Percentiles rank a stretch among this genome's conserved stretches.
phyloP scores from a whole-genome alignment of 2,113 vertebrate species.

The Mola mola region DNA sequence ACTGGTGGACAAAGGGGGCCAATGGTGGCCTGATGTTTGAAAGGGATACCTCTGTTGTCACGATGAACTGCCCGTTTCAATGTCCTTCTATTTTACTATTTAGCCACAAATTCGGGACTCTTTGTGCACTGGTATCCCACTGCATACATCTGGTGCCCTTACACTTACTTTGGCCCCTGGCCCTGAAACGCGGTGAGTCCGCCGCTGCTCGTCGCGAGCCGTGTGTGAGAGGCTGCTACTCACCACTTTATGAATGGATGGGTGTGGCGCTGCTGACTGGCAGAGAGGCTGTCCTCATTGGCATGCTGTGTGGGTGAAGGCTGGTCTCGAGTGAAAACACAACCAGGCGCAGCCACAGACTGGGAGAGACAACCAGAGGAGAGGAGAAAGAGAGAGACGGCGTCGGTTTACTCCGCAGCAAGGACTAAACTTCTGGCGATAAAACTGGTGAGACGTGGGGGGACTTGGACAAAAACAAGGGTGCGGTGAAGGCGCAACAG shows the following conservation, averaged over 20 bases:
- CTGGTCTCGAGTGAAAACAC: constrained; percentile 60
- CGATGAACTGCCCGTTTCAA: too few species aligned
- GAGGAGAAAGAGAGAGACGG: constrained; percentile 17
- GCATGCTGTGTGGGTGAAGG: constrained; percentile 51
- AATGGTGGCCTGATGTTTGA: too few species aligned
- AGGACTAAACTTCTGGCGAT: constrained; percentile 66
- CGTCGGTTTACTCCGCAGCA: constrained; percentile 30
- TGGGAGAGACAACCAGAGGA: not conserved
- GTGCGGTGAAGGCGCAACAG: constrained; percentile 21
- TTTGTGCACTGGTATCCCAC: too few species aligned
- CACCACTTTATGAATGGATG: constrained; percentile 83
- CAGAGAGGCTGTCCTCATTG: constrained; percentile 68
- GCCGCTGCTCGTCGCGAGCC: too few species aligned
- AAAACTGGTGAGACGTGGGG: constrained; percentile 58
- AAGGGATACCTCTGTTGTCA: too few species aligned
- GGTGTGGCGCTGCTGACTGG: constrained; percentile 75
- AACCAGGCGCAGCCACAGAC: constrained; percentile 47
- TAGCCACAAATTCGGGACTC: too few species aligned
- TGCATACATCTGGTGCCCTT: too few species aligned
- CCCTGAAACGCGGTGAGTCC: too few species aligned
- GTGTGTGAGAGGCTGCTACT: constrained; percentile 26
- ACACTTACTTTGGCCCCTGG: too few species aligned
- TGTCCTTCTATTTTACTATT: too few species aligned
- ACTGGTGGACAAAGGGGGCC: too few species aligned
- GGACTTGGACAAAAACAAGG: constrained; percentile 18